Evolutionary conservation across 2,797 vertebrate genomes (phyloP), one percentile per base, ranked within the genome.

Genomic region (Pelodytes ibericus): DNA sequence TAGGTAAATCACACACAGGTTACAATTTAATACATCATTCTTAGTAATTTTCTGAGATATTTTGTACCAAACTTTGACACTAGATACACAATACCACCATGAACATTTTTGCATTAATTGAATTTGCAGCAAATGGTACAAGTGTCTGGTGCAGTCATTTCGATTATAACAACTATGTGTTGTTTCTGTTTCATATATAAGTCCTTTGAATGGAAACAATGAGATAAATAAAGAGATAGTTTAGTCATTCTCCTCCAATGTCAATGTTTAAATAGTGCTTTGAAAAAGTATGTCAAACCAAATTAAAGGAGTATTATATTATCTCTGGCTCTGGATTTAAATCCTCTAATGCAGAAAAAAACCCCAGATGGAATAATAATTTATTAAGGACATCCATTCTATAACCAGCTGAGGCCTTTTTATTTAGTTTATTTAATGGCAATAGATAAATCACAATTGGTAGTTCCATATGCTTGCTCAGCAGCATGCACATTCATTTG

Each of bases 361-460:
- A 72, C 61, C 69, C 61, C 69, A 72, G 69, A 78, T 72, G 69
- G 69, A 53, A 56, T 18, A 66, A 53, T 61, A 59, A 67, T 78
- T 49, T 71, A 71, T 77, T 59, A 77, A 77, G 61, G 71, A 49
- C 60, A 33, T 77, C 65, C 41, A 77, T 71, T 77, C 59, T 36
- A 44, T 27, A 67, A 72, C 62, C 62, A 78, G 62, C 72, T 78
- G 22, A 72, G 67, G 60, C 58, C 68, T 65, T 66, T 62, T 77
- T 78, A 71, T 72, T 76, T 63, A 39, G 69, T 67, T 78, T 72
- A 72, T 72, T 56, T 66, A 66, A 72, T 72, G 62, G 62, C 69
- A 72, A 60, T 72, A n/a, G 62, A 39, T 39, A 77, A 78, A 78
- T 78, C 70, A 62, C 75, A 66, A 53, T 72, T 60, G 56, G 62